Conservation (phyloP, 2,113 vertebrate species). For the Mus spicilegus region DNA sequence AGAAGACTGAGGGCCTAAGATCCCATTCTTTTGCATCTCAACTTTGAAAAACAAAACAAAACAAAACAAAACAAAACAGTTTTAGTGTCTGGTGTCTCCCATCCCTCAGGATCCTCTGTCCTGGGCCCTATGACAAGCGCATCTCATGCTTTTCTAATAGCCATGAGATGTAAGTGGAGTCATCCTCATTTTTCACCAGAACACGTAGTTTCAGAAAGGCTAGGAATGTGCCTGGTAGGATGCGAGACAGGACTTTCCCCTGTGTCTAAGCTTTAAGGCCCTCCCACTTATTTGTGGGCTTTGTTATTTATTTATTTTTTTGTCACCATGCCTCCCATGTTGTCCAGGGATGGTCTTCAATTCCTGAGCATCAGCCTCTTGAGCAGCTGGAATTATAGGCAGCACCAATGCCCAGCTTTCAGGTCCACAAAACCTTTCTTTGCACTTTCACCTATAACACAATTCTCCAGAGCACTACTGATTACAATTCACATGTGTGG, state of each 20-base stretch:
- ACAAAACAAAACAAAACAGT: too few relatives aligned
- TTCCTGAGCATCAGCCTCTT: not conserved
- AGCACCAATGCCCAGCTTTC: not conserved
- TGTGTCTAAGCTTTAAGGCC: not conserved
- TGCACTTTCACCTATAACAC: not conserved
- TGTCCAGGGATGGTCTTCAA: not conserved
- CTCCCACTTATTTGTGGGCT: not conserved
- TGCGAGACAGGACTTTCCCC: rapidly evolving
- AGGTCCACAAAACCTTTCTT: not conserved
- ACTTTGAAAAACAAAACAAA: not conserved
- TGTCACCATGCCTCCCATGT: not conserved
- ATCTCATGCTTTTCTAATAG: not conserved
- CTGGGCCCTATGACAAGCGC: not conserved
- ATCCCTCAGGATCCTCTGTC: not conserved
- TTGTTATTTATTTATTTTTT: not conserved
- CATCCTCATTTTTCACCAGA: not conserved
- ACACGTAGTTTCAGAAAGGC: not conserved
- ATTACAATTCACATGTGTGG: not conserved
- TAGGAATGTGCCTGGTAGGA: not conserved
- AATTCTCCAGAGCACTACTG: not conserved
- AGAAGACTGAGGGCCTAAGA: not conserved
- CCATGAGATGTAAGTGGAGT: not conserved
- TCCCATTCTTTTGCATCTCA: not conserved
- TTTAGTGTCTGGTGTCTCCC: not conserved
- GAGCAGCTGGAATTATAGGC: not conserved